phyloP scores from a whole-genome alignment of 92 coral and sea anemone species.

The Epizoanthus ramosus region DNA sequence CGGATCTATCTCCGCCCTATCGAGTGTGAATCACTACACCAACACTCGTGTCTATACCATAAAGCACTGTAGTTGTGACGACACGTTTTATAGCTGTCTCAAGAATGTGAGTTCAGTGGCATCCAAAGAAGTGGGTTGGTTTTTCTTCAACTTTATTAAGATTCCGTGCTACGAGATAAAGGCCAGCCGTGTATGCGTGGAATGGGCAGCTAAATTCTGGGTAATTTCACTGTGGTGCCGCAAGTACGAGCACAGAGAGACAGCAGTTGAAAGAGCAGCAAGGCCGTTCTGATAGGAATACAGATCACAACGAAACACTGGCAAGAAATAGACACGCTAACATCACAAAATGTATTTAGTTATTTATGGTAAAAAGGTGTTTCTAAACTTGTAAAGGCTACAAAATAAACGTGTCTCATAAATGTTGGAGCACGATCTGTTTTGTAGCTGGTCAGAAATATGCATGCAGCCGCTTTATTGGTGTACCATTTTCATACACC shows the following conservation, averaged over 20 bases:
- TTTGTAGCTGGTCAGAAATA: too few relatives aligned
- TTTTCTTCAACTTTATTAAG: constrained; percentile 5
- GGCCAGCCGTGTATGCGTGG: neutral
- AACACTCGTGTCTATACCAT: neutral
- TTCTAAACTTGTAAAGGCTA: too few relatives aligned
- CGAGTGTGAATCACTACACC: neutral
- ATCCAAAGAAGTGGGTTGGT: constrained; percentile 2
- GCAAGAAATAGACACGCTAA: too few relatives aligned
- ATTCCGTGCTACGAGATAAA: constrained; percentile 5
- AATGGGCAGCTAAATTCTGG: neutral
- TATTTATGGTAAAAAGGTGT: too few relatives aligned
- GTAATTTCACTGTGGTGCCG: neutral
- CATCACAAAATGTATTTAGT: too few relatives aligned
- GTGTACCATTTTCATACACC: too few relatives aligned
- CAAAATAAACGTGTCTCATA: too few relatives aligned
- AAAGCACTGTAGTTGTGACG: neutral
- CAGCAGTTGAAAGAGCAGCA: neutral
- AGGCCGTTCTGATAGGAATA: neutral
- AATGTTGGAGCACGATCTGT: too few relatives aligned
- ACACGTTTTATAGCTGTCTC: neutral
- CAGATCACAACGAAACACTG: too few relatives aligned
- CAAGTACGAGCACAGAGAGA: neutral
- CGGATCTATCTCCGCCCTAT: neutral
- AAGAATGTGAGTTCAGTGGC: neutral
- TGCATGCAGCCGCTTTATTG: too few relatives aligned